phyloP scores from a whole-genome alignment of 2,797 vertebrate genomes.

The Nasua narica region DNA sequence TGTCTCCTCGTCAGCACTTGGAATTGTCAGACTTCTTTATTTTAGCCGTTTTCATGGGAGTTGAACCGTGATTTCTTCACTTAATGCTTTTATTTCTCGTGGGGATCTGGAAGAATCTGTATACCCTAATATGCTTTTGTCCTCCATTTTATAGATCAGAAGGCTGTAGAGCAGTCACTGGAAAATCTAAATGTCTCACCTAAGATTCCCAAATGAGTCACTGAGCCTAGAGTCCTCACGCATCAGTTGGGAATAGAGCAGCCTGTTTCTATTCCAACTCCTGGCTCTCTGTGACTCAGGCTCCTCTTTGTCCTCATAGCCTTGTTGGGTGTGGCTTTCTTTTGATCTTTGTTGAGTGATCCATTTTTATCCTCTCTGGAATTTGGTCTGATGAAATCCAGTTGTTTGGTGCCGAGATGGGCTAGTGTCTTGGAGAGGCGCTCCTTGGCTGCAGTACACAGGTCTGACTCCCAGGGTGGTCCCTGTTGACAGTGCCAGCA shows the following conservation, averaged over 20 bases:
- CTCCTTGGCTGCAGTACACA: neutral
- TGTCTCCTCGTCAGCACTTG: neutral
- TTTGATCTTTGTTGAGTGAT: neutral
- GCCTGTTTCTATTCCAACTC: neutral
- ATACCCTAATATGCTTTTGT: neutral
- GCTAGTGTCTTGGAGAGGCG: neutral
- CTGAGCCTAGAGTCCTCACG: neutral
- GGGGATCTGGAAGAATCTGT: neutral
- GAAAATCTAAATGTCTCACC: conserved; percentile 16
- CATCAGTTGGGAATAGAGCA: neutral
- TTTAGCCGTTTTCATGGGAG: neutral
- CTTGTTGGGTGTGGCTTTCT: conserved; percentile 37
- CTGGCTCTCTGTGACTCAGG: conserved; percentile 6
- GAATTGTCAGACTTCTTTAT: neutral
- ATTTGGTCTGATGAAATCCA: neutral
- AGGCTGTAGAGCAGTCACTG: neutral
- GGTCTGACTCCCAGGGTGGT: neutral
- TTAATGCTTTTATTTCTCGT: neutral
- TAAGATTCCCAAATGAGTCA: conserved; percentile 16
- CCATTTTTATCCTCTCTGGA: neutral
- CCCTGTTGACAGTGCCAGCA: neutral
- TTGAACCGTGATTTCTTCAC: neutral
- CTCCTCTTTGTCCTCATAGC: neutral
- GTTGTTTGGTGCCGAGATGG: neutral
- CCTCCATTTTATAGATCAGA: conserved; percentile 22